phyloP scores from a whole-genome alignment of 2,113 vertebrate genomes.

The Ammodytes dubius region DNA sequence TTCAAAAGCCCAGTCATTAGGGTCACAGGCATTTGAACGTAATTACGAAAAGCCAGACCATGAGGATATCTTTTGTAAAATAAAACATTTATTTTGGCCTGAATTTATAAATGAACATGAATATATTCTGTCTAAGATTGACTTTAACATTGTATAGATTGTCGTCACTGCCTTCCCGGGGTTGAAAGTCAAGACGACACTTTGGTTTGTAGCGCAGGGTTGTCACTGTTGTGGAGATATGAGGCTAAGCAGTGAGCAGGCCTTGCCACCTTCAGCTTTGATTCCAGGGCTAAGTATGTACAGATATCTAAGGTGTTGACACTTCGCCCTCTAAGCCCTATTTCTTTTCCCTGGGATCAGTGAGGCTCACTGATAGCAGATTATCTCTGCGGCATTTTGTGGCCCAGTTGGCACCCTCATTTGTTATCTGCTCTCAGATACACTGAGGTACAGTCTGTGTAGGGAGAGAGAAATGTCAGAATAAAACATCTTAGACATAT shows the following conservation, averaged over 20 bases:
- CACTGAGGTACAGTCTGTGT: constrained; percentile 69
- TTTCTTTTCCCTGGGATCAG: constrained; percentile 80
- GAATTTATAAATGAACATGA: not conserved
- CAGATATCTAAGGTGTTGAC: constrained; percentile 83
- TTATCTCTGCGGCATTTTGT: constrained; percentile 81
- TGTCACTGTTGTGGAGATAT: constrained; percentile 73
- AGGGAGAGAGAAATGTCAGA: constrained; percentile 72
- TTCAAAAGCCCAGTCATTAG: constrained; percentile 18
- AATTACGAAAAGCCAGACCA: not conserved
- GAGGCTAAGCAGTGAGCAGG: constrained; percentile 71
- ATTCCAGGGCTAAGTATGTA: constrained; percentile 80
- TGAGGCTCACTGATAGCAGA: constrained; percentile 80
- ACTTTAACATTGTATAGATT: constrained; percentile 11
- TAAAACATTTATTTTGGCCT: not conserved
- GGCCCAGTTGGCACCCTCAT: constrained; percentile 81
- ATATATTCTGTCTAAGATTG: constrained; percentile 13
- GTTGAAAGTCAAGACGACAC: constrained; percentile 69
- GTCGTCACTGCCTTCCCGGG: constrained; percentile 36
- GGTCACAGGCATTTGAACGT: not conserved
- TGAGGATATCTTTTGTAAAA: constrained; percentile 1
- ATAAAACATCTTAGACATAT: constrained; percentile 68
- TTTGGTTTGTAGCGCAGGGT: constrained; percentile 64
- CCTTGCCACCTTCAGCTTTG: constrained; percentile 76
- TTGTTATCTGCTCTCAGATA: constrained; percentile 81
- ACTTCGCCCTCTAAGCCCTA: constrained; percentile 78